Conservation (phyloP, 1,140 invertebrate genomes). For the Drosophila sturtevanti region DNA sequence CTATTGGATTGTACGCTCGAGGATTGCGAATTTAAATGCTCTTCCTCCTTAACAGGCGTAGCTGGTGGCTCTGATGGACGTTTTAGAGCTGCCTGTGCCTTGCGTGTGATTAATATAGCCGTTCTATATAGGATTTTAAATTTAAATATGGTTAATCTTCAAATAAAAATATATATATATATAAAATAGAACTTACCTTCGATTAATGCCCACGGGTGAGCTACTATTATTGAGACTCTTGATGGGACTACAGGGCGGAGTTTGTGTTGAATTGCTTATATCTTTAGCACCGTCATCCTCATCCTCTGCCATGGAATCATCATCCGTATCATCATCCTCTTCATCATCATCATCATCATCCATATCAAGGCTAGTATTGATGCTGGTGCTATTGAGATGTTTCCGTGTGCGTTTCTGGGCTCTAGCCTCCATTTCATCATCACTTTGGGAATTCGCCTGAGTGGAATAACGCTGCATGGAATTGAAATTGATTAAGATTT, state of each 20-base stretch:
- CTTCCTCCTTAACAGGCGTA: slow-evolving; percentile 82
- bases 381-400: slow-evolving; percentile 66
- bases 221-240: slow-evolving; percentile 81
- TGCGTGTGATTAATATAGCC: slow-evolving; percentile 92
- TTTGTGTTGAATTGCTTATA: slow-evolving; percentile 64
- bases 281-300: slow-evolving; percentile 65
- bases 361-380: slow-evolving; percentile 65
- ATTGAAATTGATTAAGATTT: too few species aligned
- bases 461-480: slow-evolving; percentile 38
- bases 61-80: slow-evolving; percentile 80
- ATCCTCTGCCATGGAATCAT: slow-evolving; percentile 81
- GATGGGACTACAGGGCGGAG: slow-evolving; percentile 79
- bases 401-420: slow-evolving; percentile 64
- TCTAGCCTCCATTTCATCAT: slow-evolving; percentile 46
- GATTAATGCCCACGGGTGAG: slow-evolving; percentile 87
- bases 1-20: slow-evolving; percentile 82
- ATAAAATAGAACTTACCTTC: slow-evolving; percentile 77
- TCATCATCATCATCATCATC: slow-evolving; percentile 68
- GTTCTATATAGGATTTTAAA: slow-evolving; percentile 84
- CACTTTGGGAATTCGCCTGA: slow-evolving; percentile 54
- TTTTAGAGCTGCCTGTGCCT: slow-evolving; percentile 85
- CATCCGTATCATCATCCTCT: slow-evolving; percentile 77
- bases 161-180: not conserved
- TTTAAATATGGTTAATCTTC: not conserved
- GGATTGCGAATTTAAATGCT: slow-evolving; percentile 75